Evolutionary conservation across 2,888 invertebrate genomes (phyloP), one percentile per base, ranked within the genome.

Genomic region (Agrenia bidenticulata): DNA sequence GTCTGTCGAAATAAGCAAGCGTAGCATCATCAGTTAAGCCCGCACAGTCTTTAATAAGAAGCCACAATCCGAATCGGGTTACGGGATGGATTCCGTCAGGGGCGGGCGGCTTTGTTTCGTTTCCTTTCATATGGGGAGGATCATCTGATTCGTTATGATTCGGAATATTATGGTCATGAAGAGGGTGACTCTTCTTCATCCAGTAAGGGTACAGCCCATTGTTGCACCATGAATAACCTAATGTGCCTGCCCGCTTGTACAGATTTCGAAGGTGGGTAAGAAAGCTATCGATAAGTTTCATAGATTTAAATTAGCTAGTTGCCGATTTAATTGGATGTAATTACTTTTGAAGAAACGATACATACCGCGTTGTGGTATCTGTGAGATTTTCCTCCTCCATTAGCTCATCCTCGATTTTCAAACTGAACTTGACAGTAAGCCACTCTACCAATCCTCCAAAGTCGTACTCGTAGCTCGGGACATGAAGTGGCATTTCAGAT

Each of bases 41-140:
- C 5, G 67, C 55, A 42, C 65, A 68, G 45, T 76, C 76, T 55
- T 63, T 63, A 0, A 76, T 13, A 0, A 76, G 45, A 1, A 72
- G 60, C 73, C 74, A 76, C 0, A 76, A 42, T 2, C 76, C 76
- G 51, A 74, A 70, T 15, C 70, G 61, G 1, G 69, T 70, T 0
- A 69, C 69, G 1, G 72, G 72, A 51, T 64, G 62, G 0, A 70
- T 61, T 15, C 72, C 65, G 41, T 73, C 73, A 1, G 72, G 59
- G 11, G 64, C 17, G 21, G 55, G 57, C 0, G 67, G 67, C 21
- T 61, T 72, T n/a, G 41, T 64, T 1, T 59, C 7, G 61, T 64
- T 68, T 0, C 56, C 57, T 19, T 60, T 61, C 64, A 69, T 72
- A 24, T 66, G 64, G 23, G 60, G 55, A 26, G 61, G 59, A 11